Conservation (phyloP, 1,140 invertebrate genomes). For the Mylabris phalerata region DNA sequence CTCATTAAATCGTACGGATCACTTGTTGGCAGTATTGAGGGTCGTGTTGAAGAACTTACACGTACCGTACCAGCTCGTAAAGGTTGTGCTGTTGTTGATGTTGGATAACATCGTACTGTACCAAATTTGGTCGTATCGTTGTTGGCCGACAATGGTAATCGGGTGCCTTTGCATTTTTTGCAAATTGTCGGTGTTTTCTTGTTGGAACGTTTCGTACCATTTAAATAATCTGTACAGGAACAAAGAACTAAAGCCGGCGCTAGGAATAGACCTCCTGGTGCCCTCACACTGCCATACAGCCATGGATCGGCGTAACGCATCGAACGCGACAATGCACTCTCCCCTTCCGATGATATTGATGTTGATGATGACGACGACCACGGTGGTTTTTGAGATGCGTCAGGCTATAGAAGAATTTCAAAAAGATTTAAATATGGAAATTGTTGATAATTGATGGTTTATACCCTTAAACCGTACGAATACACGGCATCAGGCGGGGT, state of each 20-base stretch:
- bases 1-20: conserved; percentile 79
- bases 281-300: conserved; percentile 68
- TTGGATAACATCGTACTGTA: conserved; percentile 46
- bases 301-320: conserved; percentile 79
- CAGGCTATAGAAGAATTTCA: conserved; percentile 27
- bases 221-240: conserved; percentile 67
- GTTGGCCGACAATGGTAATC: conserved; percentile 53
- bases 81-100: conserved; percentile 24
- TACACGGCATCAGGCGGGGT: conserved; percentile 37
- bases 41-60: conserved; percentile 51
- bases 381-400: conserved; percentile 26
- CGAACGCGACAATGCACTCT: conserved; percentile 58
- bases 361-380: conserved; percentile 24
- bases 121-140: conserved; percentile 36
- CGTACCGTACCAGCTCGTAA: conserved; percentile 54
- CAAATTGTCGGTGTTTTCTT: conserved; percentile 60
- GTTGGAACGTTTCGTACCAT: conserved; percentile 61
- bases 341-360: conserved; percentile 18
- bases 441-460: neutral
- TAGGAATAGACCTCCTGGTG: conserved; percentile 50
- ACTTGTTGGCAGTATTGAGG: conserved; percentile 49
- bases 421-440: neutral
- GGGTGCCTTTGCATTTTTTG: conserved; percentile 72
- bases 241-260: conserved; percentile 60
- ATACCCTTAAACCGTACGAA: conserved; percentile 39